Conservation (phyloP, 2,888 invertebrate genomes). For the Brassicogethes aeneus region DNA sequence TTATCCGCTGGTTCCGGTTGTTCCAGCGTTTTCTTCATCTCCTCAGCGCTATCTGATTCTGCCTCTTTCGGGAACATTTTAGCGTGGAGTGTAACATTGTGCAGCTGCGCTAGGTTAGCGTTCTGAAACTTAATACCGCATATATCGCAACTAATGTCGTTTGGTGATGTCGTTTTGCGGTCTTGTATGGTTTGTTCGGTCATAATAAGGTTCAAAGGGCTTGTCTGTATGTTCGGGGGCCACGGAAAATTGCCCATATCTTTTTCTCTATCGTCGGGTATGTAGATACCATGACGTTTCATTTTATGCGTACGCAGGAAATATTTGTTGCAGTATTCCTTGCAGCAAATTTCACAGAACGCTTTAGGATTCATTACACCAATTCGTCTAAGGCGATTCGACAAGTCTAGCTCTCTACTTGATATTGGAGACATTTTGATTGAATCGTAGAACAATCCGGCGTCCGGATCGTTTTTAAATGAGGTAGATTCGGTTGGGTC, state of each 20-base stretch:
- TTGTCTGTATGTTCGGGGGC: constrained; percentile 50
- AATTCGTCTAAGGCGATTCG: constrained; percentile 65
- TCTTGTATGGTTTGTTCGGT: constrained; percentile 54
- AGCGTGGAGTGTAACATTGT: constrained; percentile 37
- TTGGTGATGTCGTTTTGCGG: constrained; percentile 40
- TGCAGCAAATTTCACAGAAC: constrained; percentile 89
- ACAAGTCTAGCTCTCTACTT: constrained; percentile 60
- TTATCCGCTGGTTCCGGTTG: constrained; percentile 14
- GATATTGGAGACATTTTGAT: constrained; percentile 36
- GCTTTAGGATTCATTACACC: constrained; percentile 81
- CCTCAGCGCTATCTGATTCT: constrained; percentile 29
- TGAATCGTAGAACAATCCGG: constrained; percentile 30
- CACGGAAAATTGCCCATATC: constrained; percentile 25
- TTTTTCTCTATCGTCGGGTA: constrained; percentile 48
- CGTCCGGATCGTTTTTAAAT: constrained; percentile 34
- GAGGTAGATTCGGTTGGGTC: constrained; percentile 36
- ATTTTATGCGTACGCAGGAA: constrained; percentile 87
- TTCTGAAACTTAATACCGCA: constrained; percentile 48
- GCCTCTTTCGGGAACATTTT: constrained; percentile 24
- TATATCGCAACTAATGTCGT: constrained; percentile 44
- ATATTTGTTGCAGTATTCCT: constrained; percentile 89
- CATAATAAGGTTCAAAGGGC: constrained; percentile 71
- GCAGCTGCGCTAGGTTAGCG: constrained; percentile 36
- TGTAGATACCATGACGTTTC: constrained; percentile 80
- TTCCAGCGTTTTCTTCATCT: constrained; percentile 19